Evolutionary conservation across 37 sponge, comb jelly and placozoan species (phyloP), one percentile per base, ranked within the genome.

Genomic region (Petrosia ficiformis): DNA sequence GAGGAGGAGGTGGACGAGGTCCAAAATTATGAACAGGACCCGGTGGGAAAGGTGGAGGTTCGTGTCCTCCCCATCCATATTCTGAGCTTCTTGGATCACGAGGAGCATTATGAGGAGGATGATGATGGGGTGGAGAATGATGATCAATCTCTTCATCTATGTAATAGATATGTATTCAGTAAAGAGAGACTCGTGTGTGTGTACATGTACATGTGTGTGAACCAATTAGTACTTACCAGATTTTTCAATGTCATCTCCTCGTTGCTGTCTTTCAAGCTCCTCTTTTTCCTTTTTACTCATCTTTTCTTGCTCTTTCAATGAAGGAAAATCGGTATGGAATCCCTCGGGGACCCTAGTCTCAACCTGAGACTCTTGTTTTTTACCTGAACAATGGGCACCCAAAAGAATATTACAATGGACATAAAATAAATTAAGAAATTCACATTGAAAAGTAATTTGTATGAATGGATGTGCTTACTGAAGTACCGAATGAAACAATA

Each of bases 251-350:
- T n/a, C 66, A 24, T 64, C 33, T 64, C 19, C 44, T 39, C 59
- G 59, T 43, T 77, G 86, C 21, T 71, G 37, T 16, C 59, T 37
- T 22, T 70, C 31, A 31, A 80, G 43, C 39, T 82, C 88, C 32
- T 82, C 88, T 35, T 72, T 21, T 61, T 80, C 89, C 31, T 42
- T 83, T 67, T 67, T 82, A 6, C 39, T 58, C 71, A 71, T 79
- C 42, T 42, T 61, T 48, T 81, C 87, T 2, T 85, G 81, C 57
- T 90, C 90, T 52, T 77, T 77, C 39, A 90, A 68, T 29, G 90
- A 70, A 33, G 90, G 90, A 48, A 90, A 90, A 25, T 90, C 82
- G 2, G 59, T 28, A 59, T 81, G 68, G 40, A 90, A 81, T 30
- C 42, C 36, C 33, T 57, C 37, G 8, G 59, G 57, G 2, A 44